These are phyloP conservation scores for Calyptommatus sinebrachiatus DNA, from an alignment of 2,113 vertebrate genomes.

Conservation along the genomic window DNA sequence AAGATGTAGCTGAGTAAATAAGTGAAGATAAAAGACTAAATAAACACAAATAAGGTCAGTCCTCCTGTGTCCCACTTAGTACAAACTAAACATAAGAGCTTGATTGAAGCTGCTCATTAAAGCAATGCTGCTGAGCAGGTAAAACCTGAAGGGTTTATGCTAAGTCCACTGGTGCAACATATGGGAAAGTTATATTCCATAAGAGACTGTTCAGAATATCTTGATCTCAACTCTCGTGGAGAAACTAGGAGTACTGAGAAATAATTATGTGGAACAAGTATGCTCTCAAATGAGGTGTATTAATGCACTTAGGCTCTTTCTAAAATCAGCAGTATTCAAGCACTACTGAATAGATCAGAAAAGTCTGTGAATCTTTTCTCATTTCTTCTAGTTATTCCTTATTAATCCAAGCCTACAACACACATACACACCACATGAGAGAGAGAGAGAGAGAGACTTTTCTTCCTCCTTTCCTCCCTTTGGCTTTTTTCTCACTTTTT, in stretches of 20 bases:
- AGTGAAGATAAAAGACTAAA: conserved; percentile 58
- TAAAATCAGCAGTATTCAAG: neutral
- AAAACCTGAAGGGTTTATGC: conserved; percentile 25
- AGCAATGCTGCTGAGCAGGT: conserved; percentile 36
- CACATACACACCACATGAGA: too few species aligned
- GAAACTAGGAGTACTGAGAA: conserved; percentile 18
- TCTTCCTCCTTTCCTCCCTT: neutral
- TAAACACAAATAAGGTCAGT: conserved; percentile 59
- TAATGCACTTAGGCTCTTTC: conserved; percentile 19
- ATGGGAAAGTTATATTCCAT: conserved; percentile 21
- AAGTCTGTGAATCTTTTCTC: neutral
- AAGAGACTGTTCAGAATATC: conserved; percentile 28
- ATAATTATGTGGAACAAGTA: conserved; percentile 21
- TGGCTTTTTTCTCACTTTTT: neutral
- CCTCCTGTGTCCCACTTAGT: conserved; percentile 23
- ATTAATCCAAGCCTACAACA: neutral
- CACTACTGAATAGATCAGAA: neutral
- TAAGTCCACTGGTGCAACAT: conserved; percentile 2
- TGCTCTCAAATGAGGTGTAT: conserved; percentile 26
- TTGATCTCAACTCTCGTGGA: conserved; percentile 16
- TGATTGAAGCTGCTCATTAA: conserved; percentile 57
- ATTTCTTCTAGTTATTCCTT: neutral
- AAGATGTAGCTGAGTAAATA: conserved; percentile 55
- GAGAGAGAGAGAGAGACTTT: too few species aligned
- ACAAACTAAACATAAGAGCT: conserved; percentile 41